Evolutionary conservation across 23 tunicate genomes (phyloP), one percentile per base, ranked within the genome.

Genomic region (Ascidia mentula): DNA sequence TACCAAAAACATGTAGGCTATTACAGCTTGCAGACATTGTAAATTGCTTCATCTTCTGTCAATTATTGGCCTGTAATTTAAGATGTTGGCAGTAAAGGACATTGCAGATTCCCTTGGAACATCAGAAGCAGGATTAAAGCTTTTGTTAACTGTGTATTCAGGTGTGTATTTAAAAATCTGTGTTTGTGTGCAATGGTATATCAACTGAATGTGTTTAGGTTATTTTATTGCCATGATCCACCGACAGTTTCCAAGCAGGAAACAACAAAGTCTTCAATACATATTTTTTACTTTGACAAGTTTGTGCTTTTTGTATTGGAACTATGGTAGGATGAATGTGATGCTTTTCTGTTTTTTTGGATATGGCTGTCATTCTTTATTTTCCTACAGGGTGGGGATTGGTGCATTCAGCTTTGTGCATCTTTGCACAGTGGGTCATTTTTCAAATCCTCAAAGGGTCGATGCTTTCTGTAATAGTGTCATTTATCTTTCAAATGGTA

Each of bases 401-500:
- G 26, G 40, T 72, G 31, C 97, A 91, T 82, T 83, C 97, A 32
- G 33, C 34, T 5, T 4, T 86, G 33, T 86, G 91, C 65, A 73
- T 91, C 32, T 9, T 80, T 32, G 80, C 80, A 17, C 97, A 91
- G 74, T 91, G 90, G 87, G 39, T 91, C 20, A 39, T 91, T 12
- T 86, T 91, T 78, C 74, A 72, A 74, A 73, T 79, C 20, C 26
- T 86, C 26, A 87, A 85, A 24, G 90, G 84, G 6, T 60, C 80
- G 18, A 22, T 42, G 18, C 18, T 40, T 33, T 82, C 77, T 73
- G 91, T 86, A 18, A 45, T 37, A 0, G 34, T 74, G 6, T 86
- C 97, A 0, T 91, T 91, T 82, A 35, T 59, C 3, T 91, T 91
- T 81, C 97, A 91, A 36, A 31, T 91, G 87, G 90, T 86, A 36